Conservation (phyloP, 1,140 invertebrate genomes). For the Ridgeia piscesae region DNA sequence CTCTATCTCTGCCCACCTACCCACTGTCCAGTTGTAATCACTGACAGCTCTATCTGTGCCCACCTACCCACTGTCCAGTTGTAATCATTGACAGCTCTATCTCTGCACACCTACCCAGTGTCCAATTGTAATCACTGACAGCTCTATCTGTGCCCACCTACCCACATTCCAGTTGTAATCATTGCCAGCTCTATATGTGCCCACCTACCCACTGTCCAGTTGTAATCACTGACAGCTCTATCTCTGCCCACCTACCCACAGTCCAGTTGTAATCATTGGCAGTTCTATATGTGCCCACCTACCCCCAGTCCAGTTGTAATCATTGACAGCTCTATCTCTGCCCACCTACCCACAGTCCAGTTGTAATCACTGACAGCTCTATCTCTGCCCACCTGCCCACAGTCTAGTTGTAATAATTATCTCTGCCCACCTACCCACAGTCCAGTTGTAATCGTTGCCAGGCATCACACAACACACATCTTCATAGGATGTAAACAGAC, state of each 20-base stretch:
- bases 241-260: slow-evolving; percentile 33
- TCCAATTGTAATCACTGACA: slow-evolving; percentile 36
- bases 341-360: slow-evolving; percentile 37
- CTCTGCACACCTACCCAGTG: slow-evolving; percentile 33
- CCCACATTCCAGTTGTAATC: slow-evolving; percentile 39
- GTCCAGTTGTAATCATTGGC: slow-evolving; percentile 36
- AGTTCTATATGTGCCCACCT: slow-evolving; percentile 23
- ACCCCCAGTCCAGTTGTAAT: slow-evolving; percentile 38
- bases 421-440: slow-evolving; percentile 33
- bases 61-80: slow-evolving; percentile 38
- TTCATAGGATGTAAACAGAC: slow-evolving; percentile 34
- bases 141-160: slow-evolving; percentile 28
- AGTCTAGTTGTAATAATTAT: slow-evolving; percentile 33
- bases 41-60: slow-evolving; percentile 25
- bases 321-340: slow-evolving; percentile 30
- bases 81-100: slow-evolving; percentile 34
- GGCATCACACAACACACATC: slow-evolving; percentile 30
- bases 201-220: slow-evolving; percentile 38
- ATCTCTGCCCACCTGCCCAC: slow-evolving; percentile 33
- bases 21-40: slow-evolving; percentile 38
- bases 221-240: slow-evolving; percentile 33
- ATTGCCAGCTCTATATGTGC: slow-evolving; percentile 27
- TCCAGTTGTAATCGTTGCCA: slow-evolving; percentile 36
- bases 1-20: slow-evolving; percentile 30
- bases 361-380: slow-evolving; percentile 33